phyloP scores from a whole-genome alignment of 1,140 invertebrate genomes.

The Chelonus insularis region DNA sequence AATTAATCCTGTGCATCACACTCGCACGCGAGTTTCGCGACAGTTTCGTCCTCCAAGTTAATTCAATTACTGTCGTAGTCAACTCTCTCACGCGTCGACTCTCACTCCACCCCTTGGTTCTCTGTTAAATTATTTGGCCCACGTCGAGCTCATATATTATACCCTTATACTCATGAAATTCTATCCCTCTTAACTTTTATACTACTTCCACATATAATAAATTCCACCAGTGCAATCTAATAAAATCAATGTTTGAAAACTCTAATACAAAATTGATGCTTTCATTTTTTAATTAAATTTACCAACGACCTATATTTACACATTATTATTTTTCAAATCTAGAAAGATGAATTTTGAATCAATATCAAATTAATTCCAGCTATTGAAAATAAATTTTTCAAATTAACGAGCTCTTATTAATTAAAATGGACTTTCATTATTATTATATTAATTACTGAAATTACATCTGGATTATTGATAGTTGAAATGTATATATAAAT shows the following conservation, averaged over 20 bases:
- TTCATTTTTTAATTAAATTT: no score
- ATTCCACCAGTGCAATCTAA: not conserved
- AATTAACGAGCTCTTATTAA: no score
- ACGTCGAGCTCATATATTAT: conserved; percentile 5
- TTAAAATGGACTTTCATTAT: no score
- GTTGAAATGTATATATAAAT: no score
- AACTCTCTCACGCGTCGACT: not conserved
- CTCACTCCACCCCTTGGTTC: not conserved
- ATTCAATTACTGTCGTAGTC: conserved; percentile 34
- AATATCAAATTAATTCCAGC: no score
- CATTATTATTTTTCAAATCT: not conserved
- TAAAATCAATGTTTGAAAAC: conserved; percentile 2
- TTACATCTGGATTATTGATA: no score
- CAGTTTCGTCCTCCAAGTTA: conserved; percentile 33
- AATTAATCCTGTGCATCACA: conserved; percentile 27
- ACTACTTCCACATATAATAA: not conserved
- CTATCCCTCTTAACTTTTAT: not conserved
- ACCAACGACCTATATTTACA: not conserved
- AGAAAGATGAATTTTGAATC: no score
- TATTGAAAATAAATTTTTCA: no score
- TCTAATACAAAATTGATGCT: no score
- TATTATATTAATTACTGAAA: no score
- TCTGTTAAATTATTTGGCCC: conserved; percentile 25
- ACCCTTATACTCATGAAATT: not conserved
- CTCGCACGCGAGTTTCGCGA: conserved; percentile 22